Conservation (phyloP, 2,113 vertebrate species). For the Rhinogobius similis region DNA sequence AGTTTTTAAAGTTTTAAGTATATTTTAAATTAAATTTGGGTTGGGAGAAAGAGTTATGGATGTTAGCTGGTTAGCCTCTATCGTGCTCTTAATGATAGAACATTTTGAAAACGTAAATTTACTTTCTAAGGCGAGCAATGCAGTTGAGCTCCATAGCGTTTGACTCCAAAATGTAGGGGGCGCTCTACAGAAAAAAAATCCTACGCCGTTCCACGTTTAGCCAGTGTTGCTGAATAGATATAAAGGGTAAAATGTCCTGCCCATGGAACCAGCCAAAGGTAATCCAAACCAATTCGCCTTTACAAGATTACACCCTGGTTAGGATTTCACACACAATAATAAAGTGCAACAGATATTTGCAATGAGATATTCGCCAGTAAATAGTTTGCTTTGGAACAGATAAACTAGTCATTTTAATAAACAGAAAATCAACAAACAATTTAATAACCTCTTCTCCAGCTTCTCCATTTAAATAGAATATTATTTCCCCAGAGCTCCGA, state of each 20-base stretch:
- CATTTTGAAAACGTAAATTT: too few species aligned
- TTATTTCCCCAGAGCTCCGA: constrained; percentile 3
- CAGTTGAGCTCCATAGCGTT: too few species aligned
- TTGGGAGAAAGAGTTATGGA: too few species aligned
- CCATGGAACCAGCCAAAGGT: background rate
- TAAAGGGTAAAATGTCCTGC: too few species aligned
- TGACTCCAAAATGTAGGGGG: background rate
- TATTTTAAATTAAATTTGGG: too few species aligned
- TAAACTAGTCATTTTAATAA: background rate
- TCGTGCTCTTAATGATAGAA: too few species aligned
- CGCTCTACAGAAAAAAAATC: background rate
- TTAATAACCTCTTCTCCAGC: background rate
- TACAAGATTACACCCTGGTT: background rate
- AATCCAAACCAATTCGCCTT: background rate
- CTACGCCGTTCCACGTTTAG: too few species aligned
- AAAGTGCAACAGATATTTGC: background rate
- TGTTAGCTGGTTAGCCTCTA: too few species aligned
- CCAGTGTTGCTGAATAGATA: too few species aligned
- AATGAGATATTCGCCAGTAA: background rate
- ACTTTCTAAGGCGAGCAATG: too few species aligned
- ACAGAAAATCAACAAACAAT: background rate
- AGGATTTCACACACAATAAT: background rate
- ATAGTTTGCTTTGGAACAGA: background rate
- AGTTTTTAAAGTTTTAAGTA: too few species aligned
- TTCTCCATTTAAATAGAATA: background rate